A percentile compares a stretch with the other conserved stretches of the same genome.
Evolutionary conservation across 2,797 vertebrate species (phyloP).

Genomic region (Typhlichthys eigenmanni): DNA sequence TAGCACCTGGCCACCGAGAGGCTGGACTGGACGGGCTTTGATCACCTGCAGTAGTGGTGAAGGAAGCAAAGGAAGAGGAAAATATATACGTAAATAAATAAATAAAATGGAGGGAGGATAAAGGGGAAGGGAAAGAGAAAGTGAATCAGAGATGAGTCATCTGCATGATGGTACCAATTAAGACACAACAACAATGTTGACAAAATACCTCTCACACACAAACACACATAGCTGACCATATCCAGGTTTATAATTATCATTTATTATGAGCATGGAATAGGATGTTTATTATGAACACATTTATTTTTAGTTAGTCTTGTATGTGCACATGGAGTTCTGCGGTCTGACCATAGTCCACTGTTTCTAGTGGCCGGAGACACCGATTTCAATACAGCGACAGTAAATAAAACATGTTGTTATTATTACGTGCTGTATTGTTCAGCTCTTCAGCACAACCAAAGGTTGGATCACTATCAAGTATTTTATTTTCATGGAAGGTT

Average conservation of each 20-base stretch:
- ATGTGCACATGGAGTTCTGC: too few species aligned
- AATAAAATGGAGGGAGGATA: slow-evolving; percentile 34
- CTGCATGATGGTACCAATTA: slow-evolving; percentile 55
- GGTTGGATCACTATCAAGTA: too few species aligned
- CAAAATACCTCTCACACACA: slow-evolving; percentile 23
- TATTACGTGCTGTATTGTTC: too few species aligned
- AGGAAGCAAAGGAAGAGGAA: slow-evolving; percentile 19
- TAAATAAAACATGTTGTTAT: too few species aligned
- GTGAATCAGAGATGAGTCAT: slow-evolving; percentile 64
- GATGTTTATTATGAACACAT: background rate
- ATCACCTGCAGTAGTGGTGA: slow-evolving; percentile 78
- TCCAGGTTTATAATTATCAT: too few species aligned
- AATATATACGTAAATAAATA: slow-evolving; percentile 27
- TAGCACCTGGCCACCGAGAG: slow-evolving; percentile 81
- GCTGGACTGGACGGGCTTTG: slow-evolving; percentile 81
- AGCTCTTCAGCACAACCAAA: too few species aligned
- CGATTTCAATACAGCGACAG: too few species aligned
- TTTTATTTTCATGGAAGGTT: too few species aligned
- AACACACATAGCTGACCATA: background rate
- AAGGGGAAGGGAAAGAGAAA: slow-evolving; percentile 46
- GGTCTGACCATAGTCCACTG: too few species aligned
- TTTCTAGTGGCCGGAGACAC: too few species aligned
- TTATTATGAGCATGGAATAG: background rate
- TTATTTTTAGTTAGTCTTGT: too few species aligned
- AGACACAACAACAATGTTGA: slow-evolving; percentile 48